Base-by-base conservation (phyloP, 2,888 invertebrate genomes). In the Chesias legatella region DNA sequence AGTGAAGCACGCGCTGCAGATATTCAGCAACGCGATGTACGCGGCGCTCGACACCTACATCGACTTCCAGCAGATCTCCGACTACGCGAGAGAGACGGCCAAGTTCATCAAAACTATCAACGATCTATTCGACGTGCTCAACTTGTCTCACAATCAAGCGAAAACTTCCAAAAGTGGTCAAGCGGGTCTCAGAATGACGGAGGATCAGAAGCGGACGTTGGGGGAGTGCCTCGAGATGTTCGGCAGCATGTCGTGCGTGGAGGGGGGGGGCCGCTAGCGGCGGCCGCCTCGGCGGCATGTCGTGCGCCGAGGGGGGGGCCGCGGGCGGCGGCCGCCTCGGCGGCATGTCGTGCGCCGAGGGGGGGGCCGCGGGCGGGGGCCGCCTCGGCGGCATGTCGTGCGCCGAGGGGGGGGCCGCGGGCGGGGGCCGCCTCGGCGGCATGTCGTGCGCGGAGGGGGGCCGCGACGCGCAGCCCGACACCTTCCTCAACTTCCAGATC, bases 401-500 rank as follows among this genome's bases (percentile, higher is more conserved):
- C n/a, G 55, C 52, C 27, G 61, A 63, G 32, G 41, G 29, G 4
- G 27, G 43, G 13, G 41, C 56, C 7, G 37, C 63, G 30, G 50
- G 48, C 6, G 51, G 59, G 7, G 58, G 54, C 32, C 43, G 53
- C 4, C 60, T 66, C 39, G 44, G 53, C 9, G 51, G 49, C 42
- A 50, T 64, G 38, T 60, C 53, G 36, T 53, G 41, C 44, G 31
- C 36, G 4, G 56, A 57, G 8, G 44, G 48, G 4, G 51, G 61
- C 43, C 55, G 59, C 10, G 56, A 63, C 6, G 36, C 46, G 10
- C 45, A 55, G 22, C 46, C 55, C 26, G 56, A 58, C 24, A 61
- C 63, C 10, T 45, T 61, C 7, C 49, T 58, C n/a, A 46, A 52
- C 7, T 58, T 63, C 31, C 59, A 55, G 43, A 53, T 60, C 9